Evolutionary conservation across 2,113 vertebrate species (phyloP).

Genomic region (Saguinus imperator): DNA sequence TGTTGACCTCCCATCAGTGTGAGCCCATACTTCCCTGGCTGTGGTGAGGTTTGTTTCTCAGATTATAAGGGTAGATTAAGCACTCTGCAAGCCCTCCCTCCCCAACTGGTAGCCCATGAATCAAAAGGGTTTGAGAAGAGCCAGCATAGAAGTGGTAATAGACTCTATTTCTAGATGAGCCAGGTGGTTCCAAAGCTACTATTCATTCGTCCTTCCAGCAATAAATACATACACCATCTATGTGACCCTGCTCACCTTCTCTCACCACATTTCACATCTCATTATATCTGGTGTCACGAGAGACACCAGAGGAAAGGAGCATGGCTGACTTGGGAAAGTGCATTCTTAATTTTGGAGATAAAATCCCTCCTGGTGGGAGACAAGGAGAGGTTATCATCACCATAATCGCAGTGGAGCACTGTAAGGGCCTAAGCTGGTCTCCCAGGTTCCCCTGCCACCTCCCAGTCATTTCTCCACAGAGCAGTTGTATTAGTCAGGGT

Average conservation of each 20-base stretch:
- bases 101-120: background rate
- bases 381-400: background rate
- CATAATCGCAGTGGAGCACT: background rate
- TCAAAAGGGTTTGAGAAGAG: background rate
- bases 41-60: background rate
- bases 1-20: background rate
- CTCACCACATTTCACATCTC: background rate
- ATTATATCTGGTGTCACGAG: background rate
- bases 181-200: background rate
- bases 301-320: background rate
- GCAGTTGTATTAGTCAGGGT: background rate
- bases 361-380: background rate
- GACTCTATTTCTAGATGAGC: background rate
- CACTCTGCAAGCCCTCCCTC: background rate
- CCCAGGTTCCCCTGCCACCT: no score
- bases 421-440: background rate
- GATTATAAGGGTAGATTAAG: background rate
- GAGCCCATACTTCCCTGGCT: background rate
- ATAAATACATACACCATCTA: background rate
- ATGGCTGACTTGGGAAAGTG: background rate
- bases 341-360: background rate
- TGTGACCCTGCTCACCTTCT: background rate
- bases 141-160: background rate
- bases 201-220: background rate
- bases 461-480: background rate